Evolutionary conservation across 64 coral and sea anemone species (phyloP).

Genomic region (Pachyseris speciosa): DNA sequence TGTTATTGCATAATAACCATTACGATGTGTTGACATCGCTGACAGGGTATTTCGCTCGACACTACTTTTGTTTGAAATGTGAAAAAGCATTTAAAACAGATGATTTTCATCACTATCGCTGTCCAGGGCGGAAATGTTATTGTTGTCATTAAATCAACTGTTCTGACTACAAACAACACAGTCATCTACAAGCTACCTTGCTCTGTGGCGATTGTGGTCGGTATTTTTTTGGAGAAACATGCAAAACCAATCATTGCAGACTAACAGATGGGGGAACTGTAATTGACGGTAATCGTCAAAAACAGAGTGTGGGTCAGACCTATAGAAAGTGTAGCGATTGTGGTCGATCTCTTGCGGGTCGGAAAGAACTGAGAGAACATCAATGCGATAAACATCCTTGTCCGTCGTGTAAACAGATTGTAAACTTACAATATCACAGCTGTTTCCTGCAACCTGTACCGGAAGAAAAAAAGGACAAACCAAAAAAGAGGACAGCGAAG

Average conservation of each 20-base stretch:
- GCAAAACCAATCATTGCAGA: not conserved
- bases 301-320: no score
- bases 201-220: not conserved
- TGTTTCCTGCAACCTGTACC: not conserved
- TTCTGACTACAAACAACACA: not conserved
- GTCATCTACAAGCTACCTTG: not conserved
- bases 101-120: not conserved
- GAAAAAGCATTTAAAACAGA: conserved; percentile 39
- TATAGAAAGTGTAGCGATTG: not conserved
- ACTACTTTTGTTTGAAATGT: not conserved
- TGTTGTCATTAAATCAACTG: not conserved
- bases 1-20: not conserved
- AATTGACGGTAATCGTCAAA: no score
- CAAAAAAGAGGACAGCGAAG: no score
- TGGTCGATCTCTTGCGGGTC: no score
- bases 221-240: not conserved
- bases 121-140: not conserved
- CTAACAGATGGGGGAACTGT: not conserved
- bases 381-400: not conserved
- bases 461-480: no score
- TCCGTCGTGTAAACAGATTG: not conserved
- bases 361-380: no score
- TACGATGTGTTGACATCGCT: not conserved
- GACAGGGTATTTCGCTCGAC: not conserved
- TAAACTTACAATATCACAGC: not conserved